Conservation (phyloP, 2,113 vertebrate species). For the Uria lomvia region DNA sequence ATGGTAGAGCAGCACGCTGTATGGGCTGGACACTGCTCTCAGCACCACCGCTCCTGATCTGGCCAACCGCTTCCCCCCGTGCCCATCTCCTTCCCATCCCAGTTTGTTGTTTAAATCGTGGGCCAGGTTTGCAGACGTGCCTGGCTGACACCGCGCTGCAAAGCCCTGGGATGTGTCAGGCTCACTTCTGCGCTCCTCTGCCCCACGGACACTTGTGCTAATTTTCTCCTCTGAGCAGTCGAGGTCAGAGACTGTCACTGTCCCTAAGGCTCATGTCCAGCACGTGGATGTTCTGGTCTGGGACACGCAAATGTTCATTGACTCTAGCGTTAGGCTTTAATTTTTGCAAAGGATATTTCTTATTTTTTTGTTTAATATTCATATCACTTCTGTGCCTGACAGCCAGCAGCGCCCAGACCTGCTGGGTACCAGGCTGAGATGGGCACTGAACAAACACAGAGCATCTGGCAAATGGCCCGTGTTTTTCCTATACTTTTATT, state of each 20-base stretch:
- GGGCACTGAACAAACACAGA: neutral
- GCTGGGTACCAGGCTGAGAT: neutral
- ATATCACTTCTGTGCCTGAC: neutral
- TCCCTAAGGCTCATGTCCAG: accelerated
- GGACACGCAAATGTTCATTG: neutral
- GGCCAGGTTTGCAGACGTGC: neutral
- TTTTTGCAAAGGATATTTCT: neutral
- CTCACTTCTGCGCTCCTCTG: neutral
- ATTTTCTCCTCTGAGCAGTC: neutral
- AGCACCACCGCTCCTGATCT: neutral
- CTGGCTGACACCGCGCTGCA: neutral
- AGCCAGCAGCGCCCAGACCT: neutral
- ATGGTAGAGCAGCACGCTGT: neutral
- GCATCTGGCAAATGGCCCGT: neutral
- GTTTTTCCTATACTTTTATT: neutral
- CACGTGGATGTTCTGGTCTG: neutral
- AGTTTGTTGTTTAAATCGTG: neutral
- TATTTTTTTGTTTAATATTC: neutral
- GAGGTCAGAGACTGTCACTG: neutral
- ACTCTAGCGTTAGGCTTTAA: neutral
- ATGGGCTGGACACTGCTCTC: neutral
- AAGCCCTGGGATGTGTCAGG: neutral
- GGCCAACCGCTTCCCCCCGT: neutral
- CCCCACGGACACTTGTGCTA: neutral
- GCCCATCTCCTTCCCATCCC: neutral